phyloP scores from a whole-genome alignment of 2,888 invertebrate genomes.

The Molanna angustata region DNA sequence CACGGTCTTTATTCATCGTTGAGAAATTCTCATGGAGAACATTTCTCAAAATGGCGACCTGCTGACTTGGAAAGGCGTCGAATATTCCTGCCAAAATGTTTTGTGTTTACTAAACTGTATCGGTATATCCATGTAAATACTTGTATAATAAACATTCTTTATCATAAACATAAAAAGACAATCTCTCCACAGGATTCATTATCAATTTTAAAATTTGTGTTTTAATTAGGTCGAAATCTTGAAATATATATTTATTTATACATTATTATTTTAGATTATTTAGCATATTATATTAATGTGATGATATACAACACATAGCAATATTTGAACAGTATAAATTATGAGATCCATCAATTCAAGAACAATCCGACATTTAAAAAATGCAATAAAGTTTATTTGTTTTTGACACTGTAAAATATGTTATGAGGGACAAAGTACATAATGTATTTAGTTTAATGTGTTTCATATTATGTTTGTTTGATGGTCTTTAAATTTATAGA shows the following conservation, averaged over 20 bases:
- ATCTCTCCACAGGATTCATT: conserved; percentile 13
- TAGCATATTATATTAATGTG: no score
- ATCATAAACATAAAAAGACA: conserved; percentile 17
- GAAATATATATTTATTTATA: no score
- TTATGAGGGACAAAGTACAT: not conserved
- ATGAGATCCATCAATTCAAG: conserved; percentile 4
- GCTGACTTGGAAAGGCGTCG: not conserved
- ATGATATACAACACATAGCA: conserved; percentile 12
- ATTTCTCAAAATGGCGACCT: not conserved
- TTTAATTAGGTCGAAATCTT: no score
- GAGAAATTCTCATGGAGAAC: not conserved
- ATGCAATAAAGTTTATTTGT: conserved; percentile 15
- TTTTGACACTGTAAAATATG: not conserved
- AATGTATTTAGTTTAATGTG: not conserved
- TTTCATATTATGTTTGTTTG: not conserved
- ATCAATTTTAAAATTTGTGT: no score
- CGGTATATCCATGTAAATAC: conserved; percentile 17
- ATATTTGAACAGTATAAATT: conserved; percentile 17
- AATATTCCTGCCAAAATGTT: conserved; percentile 25
- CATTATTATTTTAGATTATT: no score
- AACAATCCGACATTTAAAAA: conserved; percentile 6
- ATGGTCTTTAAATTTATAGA: not conserved
- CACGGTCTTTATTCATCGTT: conserved; percentile 36
- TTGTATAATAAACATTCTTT: conserved; percentile 14
- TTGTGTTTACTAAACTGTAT: conserved; percentile 19